These are phyloP conservation scores for Hypomecis punctinalis DNA, from an alignment of 2,888 invertebrate genomes.

Conservation along the genomic window DNA sequence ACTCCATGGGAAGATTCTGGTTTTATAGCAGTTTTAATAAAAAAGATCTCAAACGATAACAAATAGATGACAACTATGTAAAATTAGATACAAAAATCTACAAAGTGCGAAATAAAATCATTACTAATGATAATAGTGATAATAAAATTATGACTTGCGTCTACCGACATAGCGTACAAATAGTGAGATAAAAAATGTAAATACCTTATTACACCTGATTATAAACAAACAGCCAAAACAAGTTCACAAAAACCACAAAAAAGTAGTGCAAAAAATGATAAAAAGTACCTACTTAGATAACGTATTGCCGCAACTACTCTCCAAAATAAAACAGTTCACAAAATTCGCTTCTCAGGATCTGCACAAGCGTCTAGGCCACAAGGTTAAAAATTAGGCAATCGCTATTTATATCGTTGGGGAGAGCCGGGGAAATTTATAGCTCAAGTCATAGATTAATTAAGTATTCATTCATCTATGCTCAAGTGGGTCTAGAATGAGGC, in stretches of 20 bases:
- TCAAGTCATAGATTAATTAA: no score
- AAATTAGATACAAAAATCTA: no score
- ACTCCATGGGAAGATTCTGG: no score
- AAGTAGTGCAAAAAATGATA: neutral
- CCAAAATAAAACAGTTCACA: neutral
- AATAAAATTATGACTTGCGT: no score
- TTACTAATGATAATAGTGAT: no score
- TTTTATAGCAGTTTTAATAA: no score
- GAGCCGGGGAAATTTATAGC: neutral
- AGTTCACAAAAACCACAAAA: neutral
- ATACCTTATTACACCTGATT: neutral
- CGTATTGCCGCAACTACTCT: neutral
- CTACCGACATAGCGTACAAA: no score
- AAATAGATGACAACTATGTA: no score
- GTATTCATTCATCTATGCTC: no score
- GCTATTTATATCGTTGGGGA: constrained; percentile 11
- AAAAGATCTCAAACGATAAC: no score
- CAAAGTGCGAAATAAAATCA: no score
- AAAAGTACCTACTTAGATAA: neutral
- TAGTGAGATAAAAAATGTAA: neutral
- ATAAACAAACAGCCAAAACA: neutral
- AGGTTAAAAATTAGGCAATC: constrained; percentile 15
- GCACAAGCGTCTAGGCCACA: constrained; percentile 13
- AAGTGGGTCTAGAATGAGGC: no score
- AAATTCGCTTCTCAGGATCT: constrained; percentile 4